A percentile compares a stretch with the other conserved stretches of the same genome.
These are phyloP conservation scores for Phalacrocorax aristotelis DNA, from an alignment of 2,113 vertebrate species.

Conservation along the genomic window DNA sequence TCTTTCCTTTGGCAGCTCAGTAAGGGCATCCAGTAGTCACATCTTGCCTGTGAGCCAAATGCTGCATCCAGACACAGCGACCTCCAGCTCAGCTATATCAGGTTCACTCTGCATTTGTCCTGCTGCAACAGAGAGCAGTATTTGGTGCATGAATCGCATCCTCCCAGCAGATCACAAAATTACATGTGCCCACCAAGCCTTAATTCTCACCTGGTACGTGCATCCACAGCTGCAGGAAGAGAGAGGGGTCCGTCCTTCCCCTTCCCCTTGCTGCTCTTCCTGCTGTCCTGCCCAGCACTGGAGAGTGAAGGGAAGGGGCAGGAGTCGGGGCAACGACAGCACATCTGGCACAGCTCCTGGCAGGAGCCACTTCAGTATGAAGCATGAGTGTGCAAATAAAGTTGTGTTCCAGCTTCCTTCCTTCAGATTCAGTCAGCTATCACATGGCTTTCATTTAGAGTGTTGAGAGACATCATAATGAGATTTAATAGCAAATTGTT, in stretches of 20 bases:
- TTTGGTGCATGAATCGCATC: rapidly evolving
- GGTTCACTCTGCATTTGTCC: background rate
- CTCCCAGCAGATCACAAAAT: background rate
- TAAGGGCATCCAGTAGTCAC: background rate
- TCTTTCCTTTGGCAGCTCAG: background rate
- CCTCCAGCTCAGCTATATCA: background rate
- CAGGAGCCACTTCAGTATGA: background rate
- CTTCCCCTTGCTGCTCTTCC: background rate
- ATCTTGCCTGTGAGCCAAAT: background rate
- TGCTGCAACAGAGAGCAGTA: background rate
- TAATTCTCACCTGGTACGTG: background rate
- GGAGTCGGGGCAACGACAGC: background rate
- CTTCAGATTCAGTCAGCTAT: background rate
- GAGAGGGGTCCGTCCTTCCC: background rate
- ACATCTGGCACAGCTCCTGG: background rate
- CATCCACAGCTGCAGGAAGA: background rate
- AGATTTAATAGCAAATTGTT: conserved; percentile 48
- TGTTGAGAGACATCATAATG: conserved; percentile 26
- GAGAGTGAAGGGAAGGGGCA: background rate
- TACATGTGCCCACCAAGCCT: background rate
- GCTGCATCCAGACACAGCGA: rapidly evolving
- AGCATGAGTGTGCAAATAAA: background rate
- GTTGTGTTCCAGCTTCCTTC: background rate
- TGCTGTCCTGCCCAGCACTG: background rate
- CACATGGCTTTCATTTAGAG: conserved; percentile 9